A percentile compares a stretch with the other conserved stretches of the same genome.
Evolutionary conservation across 30 jellyfish, hydroid and myxozoan genomes (phyloP).

Genomic region (Turritopsis dohrnii): DNA sequence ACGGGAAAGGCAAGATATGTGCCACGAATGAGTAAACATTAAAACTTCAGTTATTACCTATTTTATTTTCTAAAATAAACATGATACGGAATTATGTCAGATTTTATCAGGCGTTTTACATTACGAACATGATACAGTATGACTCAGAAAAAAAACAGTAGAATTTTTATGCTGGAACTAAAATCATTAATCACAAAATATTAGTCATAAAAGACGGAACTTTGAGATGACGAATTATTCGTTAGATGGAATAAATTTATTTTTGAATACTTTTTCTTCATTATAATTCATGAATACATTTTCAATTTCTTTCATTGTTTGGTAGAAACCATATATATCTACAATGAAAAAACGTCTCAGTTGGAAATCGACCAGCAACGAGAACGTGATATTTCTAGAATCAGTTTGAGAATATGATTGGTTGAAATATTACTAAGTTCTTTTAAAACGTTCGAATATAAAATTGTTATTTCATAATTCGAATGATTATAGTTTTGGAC

Average conservation of each 20-base stretch:
- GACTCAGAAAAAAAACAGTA: not conserved
- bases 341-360: not conserved
- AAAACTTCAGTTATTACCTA: too few species aligned
- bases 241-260: not conserved
- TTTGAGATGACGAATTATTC: not conserved
- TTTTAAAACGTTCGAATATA: too few species aligned
- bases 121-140: not conserved
- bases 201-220: not conserved
- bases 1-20: too few species aligned
- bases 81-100: too few species aligned
- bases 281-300: not conserved
- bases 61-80: too few species aligned
- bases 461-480: not conserved
- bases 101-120: too few species aligned
- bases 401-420: too few species aligned
- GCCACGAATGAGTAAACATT: too few species aligned
- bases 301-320: not conserved
- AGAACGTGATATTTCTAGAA: not conserved
- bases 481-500: too few species aligned
- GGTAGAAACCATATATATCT: not conserved
- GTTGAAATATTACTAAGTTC: too few species aligned
- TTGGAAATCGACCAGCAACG: not conserved
- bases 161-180: not conserved
- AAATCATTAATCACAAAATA: not conserved
- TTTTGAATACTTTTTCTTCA: not conserved